These are phyloP conservation scores for Parazoanthus swiftii DNA, from an alignment of 92 coral and sea anemone species.

Conservation along the genomic window DNA sequence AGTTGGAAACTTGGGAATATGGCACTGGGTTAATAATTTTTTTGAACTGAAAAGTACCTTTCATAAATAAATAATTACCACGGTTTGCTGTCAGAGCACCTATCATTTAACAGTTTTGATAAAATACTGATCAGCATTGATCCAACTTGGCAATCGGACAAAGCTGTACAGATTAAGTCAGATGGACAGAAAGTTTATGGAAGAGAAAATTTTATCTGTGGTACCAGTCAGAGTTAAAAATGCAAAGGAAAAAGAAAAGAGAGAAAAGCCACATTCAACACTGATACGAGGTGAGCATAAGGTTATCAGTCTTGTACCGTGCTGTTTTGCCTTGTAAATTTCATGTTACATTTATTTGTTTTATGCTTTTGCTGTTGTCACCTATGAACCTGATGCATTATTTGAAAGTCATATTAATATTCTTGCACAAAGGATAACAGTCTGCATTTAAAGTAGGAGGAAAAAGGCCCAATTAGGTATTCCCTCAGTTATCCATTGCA, in stretches of 20 bases:
- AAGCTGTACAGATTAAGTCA: not conserved
- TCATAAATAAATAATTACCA: too few relatives aligned
- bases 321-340: not conserved
- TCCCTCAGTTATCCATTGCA: not conserved
- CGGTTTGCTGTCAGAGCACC: too few relatives aligned
- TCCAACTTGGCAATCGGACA: slow-evolving; percentile 15
- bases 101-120: too few relatives aligned
- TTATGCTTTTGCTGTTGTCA: not conserved
- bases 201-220: not conserved
- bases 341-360: not conserved
- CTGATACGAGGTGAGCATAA: slow-evolving; percentile 24
- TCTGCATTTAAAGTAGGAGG: slow-evolving; percentile 16
- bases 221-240: slow-evolving; percentile 2
- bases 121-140: too few relatives aligned
- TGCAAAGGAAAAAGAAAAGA: slow-evolving; percentile 12
- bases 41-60: too few relatives aligned
- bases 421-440: not conserved
- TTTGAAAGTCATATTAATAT: not conserved
- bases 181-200: not conserved
- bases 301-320: not conserved
- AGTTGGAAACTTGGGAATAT: too few relatives aligned
- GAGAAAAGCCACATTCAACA: slow-evolving; percentile 4
- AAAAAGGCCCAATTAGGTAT: not conserved
- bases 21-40: too few relatives aligned
- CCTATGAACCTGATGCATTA: not conserved